Evolutionary conservation across 2,113 vertebrate genomes (phyloP).

Genomic region (Macrotis lagotis): DNA sequence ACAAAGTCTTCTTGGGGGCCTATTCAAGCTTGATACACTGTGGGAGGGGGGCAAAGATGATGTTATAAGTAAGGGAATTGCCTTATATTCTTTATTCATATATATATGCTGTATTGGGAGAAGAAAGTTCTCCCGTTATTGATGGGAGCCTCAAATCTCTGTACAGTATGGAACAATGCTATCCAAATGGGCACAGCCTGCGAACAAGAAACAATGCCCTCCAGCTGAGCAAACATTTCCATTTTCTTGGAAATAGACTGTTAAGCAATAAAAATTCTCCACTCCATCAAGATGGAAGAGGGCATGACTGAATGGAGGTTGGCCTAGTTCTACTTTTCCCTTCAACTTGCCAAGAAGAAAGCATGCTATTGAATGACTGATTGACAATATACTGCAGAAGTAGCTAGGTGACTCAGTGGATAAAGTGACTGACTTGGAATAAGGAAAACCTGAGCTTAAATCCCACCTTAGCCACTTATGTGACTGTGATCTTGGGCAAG

Average conservation of each 20-base stretch:
- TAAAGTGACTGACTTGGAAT: not conserved
- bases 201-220: not conserved
- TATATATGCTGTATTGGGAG: not conserved
- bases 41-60: not conserved
- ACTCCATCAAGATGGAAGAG: not conserved
- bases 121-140: not conserved
- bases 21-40: not conserved
- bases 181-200: not conserved
- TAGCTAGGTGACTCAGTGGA: not conserved
- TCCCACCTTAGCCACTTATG: not conserved
- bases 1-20: not conserved
- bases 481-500: not conserved
- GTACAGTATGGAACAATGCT: not conserved
- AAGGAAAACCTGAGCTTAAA: not conserved
- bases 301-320: not conserved
- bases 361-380: not conserved
- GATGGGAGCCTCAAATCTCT: not conserved
- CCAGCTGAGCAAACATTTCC: not conserved
- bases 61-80: not conserved
- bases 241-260: not conserved
- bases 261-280: not conserved
- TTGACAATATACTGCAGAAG: not conserved
- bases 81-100: not conserved
- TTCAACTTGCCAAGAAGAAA: not conserved
- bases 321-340: not conserved